phyloP scores from a whole-genome alignment of 2,797 vertebrate genomes.

The Adelosebastes latens region DNA sequence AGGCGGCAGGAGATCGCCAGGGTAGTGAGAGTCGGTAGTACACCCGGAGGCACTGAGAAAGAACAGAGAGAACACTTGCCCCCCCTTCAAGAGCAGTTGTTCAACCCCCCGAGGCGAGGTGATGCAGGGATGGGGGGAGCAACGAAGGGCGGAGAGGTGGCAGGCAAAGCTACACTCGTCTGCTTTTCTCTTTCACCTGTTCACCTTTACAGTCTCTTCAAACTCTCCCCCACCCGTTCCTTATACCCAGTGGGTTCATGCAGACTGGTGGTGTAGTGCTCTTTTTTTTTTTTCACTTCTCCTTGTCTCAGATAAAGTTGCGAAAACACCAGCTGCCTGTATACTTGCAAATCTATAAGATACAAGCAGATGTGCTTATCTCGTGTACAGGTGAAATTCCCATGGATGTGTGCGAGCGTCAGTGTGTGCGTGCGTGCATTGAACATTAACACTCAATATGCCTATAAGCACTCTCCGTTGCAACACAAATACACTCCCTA shows the following conservation, averaged over 20 bases:
- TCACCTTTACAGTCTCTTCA: conserved; percentile 75
- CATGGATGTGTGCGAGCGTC: not conserved
- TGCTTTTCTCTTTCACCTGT: conserved; percentile 78
- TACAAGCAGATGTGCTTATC: conserved; percentile 36
- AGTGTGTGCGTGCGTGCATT: not conserved
- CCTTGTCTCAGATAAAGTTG: conserved; percentile 69
- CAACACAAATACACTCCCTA: not conserved
- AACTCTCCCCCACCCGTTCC: conserved; percentile 63
- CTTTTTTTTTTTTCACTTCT: conserved; percentile 38
- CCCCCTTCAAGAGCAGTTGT: conserved; percentile 81
- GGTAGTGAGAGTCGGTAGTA: conserved; percentile 80
- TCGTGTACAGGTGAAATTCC: conserved; percentile 51
- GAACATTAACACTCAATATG: not conserved
- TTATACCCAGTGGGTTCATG: conserved; percentile 74
- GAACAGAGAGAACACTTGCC: conserved; percentile 82
- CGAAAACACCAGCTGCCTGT: conserved; percentile 64
- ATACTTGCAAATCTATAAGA: conserved; percentile 60
- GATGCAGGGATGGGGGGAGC: conserved; percentile 77
- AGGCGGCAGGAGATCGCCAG: conserved; percentile 81
- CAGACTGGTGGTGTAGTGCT: conserved; percentile 60
- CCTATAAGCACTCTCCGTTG: not conserved
- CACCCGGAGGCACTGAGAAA: conserved; percentile 76
- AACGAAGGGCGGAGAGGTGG: conserved; percentile 72
- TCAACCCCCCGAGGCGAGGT: conserved; percentile 80
- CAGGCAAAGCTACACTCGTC: conserved; percentile 71